phyloP scores from a whole-genome alignment of 2,797 vertebrate species.

The Acomys russatus region DNA sequence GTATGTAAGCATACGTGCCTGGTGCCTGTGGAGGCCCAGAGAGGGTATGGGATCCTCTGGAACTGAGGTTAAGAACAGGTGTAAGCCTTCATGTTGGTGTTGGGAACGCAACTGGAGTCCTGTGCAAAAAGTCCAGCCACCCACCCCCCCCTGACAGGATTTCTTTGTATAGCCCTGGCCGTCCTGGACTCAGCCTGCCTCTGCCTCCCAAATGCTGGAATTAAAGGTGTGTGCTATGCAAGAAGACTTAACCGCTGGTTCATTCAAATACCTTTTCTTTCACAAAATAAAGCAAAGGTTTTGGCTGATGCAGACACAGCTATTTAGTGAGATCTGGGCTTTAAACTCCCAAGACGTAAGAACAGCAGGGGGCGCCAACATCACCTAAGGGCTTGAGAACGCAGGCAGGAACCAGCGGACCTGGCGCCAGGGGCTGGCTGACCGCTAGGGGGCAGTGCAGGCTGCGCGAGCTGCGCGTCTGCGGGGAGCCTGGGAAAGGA shows the following conservation, averaged over 20 bases:
- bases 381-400: background rate
- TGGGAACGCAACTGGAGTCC: background rate
- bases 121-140: too few species aligned
- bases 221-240: background rate
- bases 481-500: background rate
- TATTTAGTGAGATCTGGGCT: background rate
- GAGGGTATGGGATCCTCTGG: background rate
- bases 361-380: background rate
- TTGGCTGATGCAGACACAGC: background rate
- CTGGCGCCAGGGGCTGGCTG: background rate
- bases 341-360: background rate
- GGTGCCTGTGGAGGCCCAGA: background rate
- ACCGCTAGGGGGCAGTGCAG: constrained; percentile 76
- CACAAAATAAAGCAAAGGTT: background rate
- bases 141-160: too few species aligned
- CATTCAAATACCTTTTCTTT: background rate
- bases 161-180: too few species aligned
- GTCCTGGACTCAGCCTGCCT: too few species aligned
- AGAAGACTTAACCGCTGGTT: background rate
- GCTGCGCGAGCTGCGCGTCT: constrained; percentile 42
- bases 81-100: background rate
- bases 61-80: too few species aligned
- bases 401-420: background rate
- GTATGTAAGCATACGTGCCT: background rate
- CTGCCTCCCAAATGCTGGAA: too few species aligned